phyloP scores from a whole-genome alignment of 1,140 invertebrate genomes.

The Meloidogyne exigua region DNA sequence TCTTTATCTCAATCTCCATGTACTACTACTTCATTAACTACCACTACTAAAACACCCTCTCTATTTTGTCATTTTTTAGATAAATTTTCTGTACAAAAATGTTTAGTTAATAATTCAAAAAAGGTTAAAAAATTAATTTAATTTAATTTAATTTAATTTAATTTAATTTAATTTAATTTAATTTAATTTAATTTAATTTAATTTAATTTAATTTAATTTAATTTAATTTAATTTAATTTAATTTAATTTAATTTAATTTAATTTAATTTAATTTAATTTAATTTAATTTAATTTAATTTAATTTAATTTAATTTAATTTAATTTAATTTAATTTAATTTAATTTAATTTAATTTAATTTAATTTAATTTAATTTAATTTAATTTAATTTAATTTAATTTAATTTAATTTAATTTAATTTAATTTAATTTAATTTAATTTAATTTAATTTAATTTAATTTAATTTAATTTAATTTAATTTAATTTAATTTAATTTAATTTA shows the following conservation, averaged over 20 bases:
- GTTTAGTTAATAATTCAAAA: not conserved
- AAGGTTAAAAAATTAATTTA: not conserved
- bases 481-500: not conserved
- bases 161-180: not conserved
- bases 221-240: not conserved
- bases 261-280: not conserved
- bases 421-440: not conserved
- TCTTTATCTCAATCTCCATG: not conserved
- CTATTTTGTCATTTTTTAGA: not conserved
- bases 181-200: not conserved
- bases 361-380: not conserved
- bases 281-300: not conserved
- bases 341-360: not conserved
- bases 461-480: not conserved
- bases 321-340: not conserved
- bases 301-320: not conserved
- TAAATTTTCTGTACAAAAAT: not conserved
- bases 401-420: not conserved
- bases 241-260: not conserved
- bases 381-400: not conserved
- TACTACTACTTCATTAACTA: not conserved
- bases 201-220: not conserved
- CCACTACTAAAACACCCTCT: not conserved
- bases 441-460: not conserved
- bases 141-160: not conserved